Conservation (phyloP, 2,113 vertebrate genomes). For the Strigops habroptila region DNA sequence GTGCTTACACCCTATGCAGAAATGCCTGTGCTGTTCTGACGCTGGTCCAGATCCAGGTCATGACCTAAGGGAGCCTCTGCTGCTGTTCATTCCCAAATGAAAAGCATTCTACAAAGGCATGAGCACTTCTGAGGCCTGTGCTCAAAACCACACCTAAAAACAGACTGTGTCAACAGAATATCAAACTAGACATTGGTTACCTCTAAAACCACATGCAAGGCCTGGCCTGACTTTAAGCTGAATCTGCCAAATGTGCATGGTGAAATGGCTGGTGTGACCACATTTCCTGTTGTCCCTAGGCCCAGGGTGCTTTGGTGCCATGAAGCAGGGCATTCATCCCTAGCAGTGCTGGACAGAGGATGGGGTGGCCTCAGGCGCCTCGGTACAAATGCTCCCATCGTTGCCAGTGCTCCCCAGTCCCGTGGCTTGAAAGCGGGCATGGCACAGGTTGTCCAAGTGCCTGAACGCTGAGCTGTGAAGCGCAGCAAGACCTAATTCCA, state of each 20-base stretch:
- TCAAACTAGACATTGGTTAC: background rate
- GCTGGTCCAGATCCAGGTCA: background rate
- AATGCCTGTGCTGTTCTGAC: background rate
- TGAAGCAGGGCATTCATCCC: background rate
- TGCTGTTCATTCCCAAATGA: background rate
- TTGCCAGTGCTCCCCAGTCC: background rate
- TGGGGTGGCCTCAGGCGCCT: accelerated
- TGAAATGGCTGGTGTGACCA: background rate
- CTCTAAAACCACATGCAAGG: conserved; percentile 17
- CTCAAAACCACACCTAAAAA: background rate
- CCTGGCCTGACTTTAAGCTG: background rate
- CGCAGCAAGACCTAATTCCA: background rate
- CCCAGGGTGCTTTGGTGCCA: accelerated
- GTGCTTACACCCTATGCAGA: background rate
- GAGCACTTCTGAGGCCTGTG: background rate
- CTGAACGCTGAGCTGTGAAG: background rate
- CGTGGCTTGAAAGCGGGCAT: accelerated
- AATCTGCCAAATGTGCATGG: background rate
- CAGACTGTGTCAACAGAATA: background rate
- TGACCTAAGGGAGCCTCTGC: background rate
- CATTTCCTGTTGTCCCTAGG: background rate
- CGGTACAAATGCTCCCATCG: accelerated
- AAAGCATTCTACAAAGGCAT: background rate
- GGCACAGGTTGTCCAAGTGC: accelerated
- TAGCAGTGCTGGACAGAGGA: accelerated